Conservation (phyloP, 2,113 vertebrate genomes). For the Smithornis capensis region DNA sequence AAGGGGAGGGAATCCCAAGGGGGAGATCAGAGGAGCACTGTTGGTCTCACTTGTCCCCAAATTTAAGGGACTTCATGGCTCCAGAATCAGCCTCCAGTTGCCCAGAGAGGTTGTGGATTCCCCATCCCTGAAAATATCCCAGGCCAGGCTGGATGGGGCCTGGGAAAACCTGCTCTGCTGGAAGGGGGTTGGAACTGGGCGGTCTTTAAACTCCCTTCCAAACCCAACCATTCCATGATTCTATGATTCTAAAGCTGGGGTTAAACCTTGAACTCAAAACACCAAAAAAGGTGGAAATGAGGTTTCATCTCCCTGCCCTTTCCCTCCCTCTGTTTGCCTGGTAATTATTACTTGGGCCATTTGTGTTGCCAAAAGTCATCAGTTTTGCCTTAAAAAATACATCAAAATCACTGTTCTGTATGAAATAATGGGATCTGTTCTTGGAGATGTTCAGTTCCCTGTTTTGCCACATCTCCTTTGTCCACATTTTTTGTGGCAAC, state of each 20-base stretch:
- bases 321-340: background rate
- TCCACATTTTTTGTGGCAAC: background rate
- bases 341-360: background rate
- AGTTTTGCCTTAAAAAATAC: background rate
- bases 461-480: background rate
- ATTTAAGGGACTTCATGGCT: background rate
- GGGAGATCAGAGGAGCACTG: background rate
- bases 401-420: background rate
- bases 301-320: background rate
- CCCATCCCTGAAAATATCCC: background rate
- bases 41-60: background rate
- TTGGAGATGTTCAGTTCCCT: background rate
- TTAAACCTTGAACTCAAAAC: background rate
- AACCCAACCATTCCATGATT: background rate
- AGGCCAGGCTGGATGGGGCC: background rate
- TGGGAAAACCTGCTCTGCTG: background rate
- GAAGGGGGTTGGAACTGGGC: background rate
- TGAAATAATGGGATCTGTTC: background rate
- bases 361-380: background rate
- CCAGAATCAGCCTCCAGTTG: background rate
- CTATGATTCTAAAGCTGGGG: background rate
- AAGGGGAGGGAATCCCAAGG: background rate
- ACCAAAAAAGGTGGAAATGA: background rate
- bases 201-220: background rate
- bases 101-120: background rate